Evolutionary conservation across 2,888 invertebrate species (phyloP), one percentile per base, ranked within the genome.

Genomic region (Pristionchus japonicus): DNA sequence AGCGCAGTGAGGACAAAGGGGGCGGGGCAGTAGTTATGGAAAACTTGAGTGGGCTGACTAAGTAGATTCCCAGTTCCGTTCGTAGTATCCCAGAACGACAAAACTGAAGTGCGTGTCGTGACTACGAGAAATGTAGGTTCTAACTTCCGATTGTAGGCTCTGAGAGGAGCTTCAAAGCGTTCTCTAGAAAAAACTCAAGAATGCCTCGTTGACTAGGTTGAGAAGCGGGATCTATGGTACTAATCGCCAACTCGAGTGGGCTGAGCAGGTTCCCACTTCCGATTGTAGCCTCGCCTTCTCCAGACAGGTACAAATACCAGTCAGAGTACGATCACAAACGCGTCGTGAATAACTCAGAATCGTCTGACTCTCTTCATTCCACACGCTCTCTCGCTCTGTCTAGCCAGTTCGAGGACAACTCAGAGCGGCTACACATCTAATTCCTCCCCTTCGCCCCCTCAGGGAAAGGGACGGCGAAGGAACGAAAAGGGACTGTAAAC

Each of bases 381-480:
- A n/a, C n/a, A n/a, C n/a, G n/a, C n/a, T n/a, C n/a, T n/a, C n/a
- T n/a, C n/a, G n/a, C n/a, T n/a, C n/a, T n/a, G n/a, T n/a, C n/a
- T n/a, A n/a, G n/a, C n/a, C n/a, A n/a, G n/a, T n/a, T 52, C 57
- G 31, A 34, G 70, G 34, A 70, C 34, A 37, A 70, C 34, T 70
- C 70, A n/a, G n/a, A n/a, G 3, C 31, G 20, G 31, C 27, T 40
- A 61, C 52, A 89, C 74, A 88, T 34, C 57, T 37, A 82, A 40
- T 77, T 61, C 74, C 80, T 27, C 61, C 52, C 82, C 20, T 40
- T 83, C 67, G 47, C 85, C 49, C 52, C 88, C 82, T 47, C 83
- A 70, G 67, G 47, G 31, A 61, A 67, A 37, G 43, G 43, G 23
- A 37, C 82, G 64, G 49, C 52, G 64, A 47, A 64, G 9, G 67